phyloP scores from a whole-genome alignment of 2,888 invertebrate species.

The Cerceris ruficornis region DNA sequence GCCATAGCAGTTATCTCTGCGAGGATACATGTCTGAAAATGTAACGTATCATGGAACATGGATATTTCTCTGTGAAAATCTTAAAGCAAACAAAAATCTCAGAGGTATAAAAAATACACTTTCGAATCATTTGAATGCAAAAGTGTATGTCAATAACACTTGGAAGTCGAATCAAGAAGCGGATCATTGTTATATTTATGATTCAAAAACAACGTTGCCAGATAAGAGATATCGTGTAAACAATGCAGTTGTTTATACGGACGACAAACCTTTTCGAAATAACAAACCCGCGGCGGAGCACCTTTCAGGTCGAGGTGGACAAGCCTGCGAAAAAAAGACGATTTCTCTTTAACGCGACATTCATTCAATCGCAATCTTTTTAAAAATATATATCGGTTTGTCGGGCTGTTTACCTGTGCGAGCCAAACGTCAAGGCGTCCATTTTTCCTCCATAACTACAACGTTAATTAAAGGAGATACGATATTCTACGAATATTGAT shows the following conservation, averaged over 20 bases:
- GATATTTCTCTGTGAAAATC: not conserved
- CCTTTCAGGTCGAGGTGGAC: conserved; percentile 91
- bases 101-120: not conserved
- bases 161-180: not conserved
- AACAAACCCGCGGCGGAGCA: conserved; percentile 86
- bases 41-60: not conserved
- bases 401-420: conserved; percentile 81
- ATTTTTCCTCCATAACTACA: conserved; percentile 74
- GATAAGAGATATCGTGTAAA: conserved; percentile 50
- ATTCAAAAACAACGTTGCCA: conserved; percentile 11
- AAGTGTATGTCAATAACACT: not conserved
- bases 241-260: conserved; percentile 50
- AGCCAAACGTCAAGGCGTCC: conserved; percentile 82
- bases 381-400: conserved; percentile 36
- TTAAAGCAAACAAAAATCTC: not conserved
- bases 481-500: conserved; percentile 1
- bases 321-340: conserved; percentile 79
- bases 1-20: no score
- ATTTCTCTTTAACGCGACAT: conserved; percentile 28
- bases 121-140: not conserved
- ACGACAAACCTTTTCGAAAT: conserved; percentile 83
- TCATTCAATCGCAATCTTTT: conserved; percentile 1
- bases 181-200: conserved; percentile 2
- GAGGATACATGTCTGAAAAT: no score
- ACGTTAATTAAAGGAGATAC: conserved; percentile 41